Evolutionary conservation across 2,113 vertebrate species (phyloP), one percentile per base, ranked within the genome.

Genomic region (Channa argus): DNA sequence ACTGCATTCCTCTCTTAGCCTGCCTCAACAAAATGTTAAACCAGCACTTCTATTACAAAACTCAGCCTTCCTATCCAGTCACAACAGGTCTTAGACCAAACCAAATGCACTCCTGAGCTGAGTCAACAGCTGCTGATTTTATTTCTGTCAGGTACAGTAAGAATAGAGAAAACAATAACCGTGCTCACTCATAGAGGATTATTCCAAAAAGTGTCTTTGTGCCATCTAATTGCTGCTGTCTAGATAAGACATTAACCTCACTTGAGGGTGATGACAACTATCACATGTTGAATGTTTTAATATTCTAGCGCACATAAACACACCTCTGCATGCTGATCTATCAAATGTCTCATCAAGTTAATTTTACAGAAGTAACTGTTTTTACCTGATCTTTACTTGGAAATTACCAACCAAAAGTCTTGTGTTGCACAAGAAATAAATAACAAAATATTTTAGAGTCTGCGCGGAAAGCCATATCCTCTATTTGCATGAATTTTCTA

Each of bases 1-100:
- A 72, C 63, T 50, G 49, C 85, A 86, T 87, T 89, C 87, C 75
- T 77, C 33, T 5, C 54, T 44, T 36, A 41, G 74, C 33, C 36
- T 80, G 65, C 34, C 66, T 45, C 9, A 71, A 82, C 56, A 79
- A 66, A 67, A 46, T 58, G 56, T 44, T 53, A 11, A 24, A 45
- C 15, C 11, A 8, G 75, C 11, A 70, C 63, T 60, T 61, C 70
- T 46, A 75, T 85, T 83, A 81, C 77, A 79, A 64, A 70, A 82
- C 65, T 61, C 3, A 39, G 69, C 72, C 52, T 44, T 60, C 46
- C 43, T 44, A 82, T 54, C 65, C 63, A 74, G 76, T 80, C 7
- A 45, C 68, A 83, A 79, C 37, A 79, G 24, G 81, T 69, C 62
- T 41, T 62, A 58, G 15, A 44, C 62, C 72, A 83, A 52, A 34